Conservation (phyloP, 2,888 invertebrate species). For the Lasioglossum leucozonium region DNA sequence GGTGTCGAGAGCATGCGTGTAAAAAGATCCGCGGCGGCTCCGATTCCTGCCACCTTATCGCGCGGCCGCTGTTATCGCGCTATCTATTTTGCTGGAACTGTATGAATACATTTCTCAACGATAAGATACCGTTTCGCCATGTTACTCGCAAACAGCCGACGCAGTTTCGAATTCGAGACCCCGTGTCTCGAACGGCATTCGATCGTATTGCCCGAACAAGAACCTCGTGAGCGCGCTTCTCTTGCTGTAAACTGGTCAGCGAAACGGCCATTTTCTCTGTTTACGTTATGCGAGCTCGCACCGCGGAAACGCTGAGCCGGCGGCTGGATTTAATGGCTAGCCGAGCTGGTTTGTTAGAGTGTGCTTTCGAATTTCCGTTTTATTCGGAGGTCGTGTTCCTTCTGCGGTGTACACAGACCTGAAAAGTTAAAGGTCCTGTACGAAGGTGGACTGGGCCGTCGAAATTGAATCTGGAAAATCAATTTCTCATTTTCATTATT, state of each 20-base stretch:
- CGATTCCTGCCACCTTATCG: slow-evolving; percentile 58
- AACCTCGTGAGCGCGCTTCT: neutral
- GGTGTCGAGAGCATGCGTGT: slow-evolving; percentile 29
- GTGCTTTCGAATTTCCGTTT: neutral
- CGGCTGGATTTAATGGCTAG: slow-evolving; percentile 8
- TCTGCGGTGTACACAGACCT: neutral
- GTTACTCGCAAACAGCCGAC: slow-evolving; percentile 43
- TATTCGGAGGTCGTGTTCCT: neutral
- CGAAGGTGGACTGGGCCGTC: neutral
- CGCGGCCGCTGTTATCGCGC: slow-evolving; percentile 67
- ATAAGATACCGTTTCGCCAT: slow-evolving; percentile 72
- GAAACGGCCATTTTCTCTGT: neutral
- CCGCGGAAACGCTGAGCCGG: neutral
- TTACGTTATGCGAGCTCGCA: neutral
- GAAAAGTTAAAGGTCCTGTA: neutral
- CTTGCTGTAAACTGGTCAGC: neutral
- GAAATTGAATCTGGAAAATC: neutral
- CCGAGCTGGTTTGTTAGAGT: neutral
- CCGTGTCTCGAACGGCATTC: neutral
- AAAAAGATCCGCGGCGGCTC: slow-evolving; percentile 54
- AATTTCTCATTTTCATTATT: too few relatives aligned
- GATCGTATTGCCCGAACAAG: neutral
- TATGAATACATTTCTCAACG: slow-evolving; percentile 71
- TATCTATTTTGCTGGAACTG: slow-evolving; percentile 73
- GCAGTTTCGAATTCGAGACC: slow-evolving; percentile 39